A percentile compares a stretch with the other conserved stretches of the same genome.
These are phyloP conservation scores for Nematolebias whitei DNA, from an alignment of 2,113 vertebrate genomes.

Conservation along the genomic window DNA sequence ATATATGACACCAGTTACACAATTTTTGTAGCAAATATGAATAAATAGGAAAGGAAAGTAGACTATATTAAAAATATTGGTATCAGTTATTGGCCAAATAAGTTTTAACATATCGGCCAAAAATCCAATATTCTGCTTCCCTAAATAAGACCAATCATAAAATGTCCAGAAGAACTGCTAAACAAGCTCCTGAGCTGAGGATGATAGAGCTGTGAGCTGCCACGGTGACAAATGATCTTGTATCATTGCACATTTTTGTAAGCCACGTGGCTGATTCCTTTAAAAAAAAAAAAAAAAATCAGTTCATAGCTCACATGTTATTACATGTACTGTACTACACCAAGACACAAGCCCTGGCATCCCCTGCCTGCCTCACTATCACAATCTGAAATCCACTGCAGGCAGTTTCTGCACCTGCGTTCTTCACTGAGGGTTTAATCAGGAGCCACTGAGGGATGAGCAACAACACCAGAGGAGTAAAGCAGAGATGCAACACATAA, in stretches of 20 bases:
- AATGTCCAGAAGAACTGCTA: not conserved
- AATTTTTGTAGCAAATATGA: too few relatives aligned
- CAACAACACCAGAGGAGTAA: not conserved
- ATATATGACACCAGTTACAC: too few relatives aligned
- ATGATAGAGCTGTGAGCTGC: not conserved
- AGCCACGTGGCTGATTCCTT: not conserved
- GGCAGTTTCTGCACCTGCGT: not conserved
- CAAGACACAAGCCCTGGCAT: not conserved
- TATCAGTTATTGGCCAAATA: too few relatives aligned
- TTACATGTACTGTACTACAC: not conserved
- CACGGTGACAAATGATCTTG: too few relatives aligned
- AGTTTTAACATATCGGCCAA: too few relatives aligned
- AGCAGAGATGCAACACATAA: not conserved
- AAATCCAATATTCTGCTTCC: too few relatives aligned
- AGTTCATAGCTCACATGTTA: not conserved
- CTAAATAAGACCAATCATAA: too few relatives aligned
- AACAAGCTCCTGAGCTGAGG: not conserved
- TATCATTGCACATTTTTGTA: not conserved
- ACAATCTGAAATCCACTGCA: not conserved
- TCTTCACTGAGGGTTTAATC: conserved; percentile 7
- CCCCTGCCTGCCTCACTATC: not conserved
- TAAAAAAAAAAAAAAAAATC: too few relatives aligned
- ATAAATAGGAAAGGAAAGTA: too few relatives aligned
- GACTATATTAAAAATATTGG: too few relatives aligned
- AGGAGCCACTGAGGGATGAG: not conserved